Evolutionary conservation across 2,113 vertebrate genomes (phyloP).

Genomic region (Periophthalmodon schlosseri): DNA sequence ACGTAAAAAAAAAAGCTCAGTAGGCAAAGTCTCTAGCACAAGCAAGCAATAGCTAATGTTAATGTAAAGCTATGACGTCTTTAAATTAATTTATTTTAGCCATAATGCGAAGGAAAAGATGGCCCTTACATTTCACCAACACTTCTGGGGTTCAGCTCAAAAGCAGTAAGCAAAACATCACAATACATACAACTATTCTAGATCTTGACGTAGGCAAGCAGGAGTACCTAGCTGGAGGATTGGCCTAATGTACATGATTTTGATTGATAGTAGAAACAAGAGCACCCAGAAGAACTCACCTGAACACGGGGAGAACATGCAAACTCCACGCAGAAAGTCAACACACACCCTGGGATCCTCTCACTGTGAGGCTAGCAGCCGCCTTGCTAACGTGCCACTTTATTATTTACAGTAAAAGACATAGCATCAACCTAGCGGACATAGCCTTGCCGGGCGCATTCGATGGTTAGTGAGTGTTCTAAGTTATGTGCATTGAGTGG

Average conservation of each 20-base stretch:
- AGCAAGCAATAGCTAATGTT: no score
- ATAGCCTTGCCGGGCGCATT: constrained; percentile 1
- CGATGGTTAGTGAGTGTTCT: constrained; percentile 39
- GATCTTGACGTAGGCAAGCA: no score
- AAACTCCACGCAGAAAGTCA: not conserved
- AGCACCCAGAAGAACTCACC: no score
- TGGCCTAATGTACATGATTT: no score
- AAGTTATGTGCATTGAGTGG: constrained; percentile 78
- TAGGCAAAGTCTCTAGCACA: no score
- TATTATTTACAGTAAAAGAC: not conserved
- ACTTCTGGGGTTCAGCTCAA: no score
- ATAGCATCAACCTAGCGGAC: not conserved
- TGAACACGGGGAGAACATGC: not conserved
- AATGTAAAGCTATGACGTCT: no score
- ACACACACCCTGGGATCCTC: not conserved
- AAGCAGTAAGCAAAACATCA: no score
- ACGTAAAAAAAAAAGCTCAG: no score
- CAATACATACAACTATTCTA: not conserved
- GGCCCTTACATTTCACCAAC: no score
- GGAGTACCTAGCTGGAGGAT: not conserved
- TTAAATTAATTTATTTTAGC: no score
- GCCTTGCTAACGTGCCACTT: not conserved
- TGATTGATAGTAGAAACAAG: not conserved
- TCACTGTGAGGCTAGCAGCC: not conserved
- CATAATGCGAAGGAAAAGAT: no score